A percentile compares a stretch with the other conserved stretches of the same genome.
These are phyloP conservation scores for Philereme transversata DNA, from an alignment of 2,888 invertebrate species.

Conservation along the genomic window DNA sequence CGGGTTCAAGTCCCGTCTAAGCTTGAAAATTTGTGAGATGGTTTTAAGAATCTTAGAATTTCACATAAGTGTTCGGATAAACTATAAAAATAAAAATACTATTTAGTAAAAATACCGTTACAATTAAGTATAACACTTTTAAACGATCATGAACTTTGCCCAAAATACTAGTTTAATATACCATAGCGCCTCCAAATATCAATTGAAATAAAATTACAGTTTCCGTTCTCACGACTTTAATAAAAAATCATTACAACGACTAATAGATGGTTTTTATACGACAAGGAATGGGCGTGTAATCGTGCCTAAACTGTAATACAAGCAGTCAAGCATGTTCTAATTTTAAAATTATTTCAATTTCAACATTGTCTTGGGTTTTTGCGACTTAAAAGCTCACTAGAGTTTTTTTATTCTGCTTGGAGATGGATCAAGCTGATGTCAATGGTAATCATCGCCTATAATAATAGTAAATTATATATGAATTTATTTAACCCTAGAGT, in stretches of 20 bases:
- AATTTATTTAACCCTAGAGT: too few species aligned
- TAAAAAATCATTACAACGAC: constrained; percentile 40
- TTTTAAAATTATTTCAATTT: constrained; percentile 41
- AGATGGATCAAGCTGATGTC: too few species aligned
- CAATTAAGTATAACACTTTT: constrained; percentile 34
- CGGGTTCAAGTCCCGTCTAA: too few species aligned
- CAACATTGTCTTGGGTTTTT: constrained; percentile 24
- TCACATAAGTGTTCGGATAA: too few species aligned
- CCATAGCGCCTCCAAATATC: constrained; percentile 42
- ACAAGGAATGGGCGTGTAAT: constrained; percentile 46
- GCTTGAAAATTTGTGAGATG: too few species aligned
- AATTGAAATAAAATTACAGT: constrained; percentile 47
- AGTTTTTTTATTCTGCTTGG: too few species aligned
- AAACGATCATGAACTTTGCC: constrained; percentile 37
- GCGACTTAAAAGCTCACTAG: neutral
- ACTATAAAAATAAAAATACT: neutral
- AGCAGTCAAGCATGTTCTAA: constrained; percentile 46
- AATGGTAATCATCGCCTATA: too few species aligned
- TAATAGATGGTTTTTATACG: constrained; percentile 43
- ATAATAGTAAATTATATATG: too few species aligned
- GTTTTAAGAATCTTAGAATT: too few species aligned
- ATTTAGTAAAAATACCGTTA: constrained; percentile 28
- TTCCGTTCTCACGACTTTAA: constrained; percentile 45
- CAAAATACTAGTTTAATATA: constrained; percentile 30
- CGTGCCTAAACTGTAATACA: constrained; percentile 40